Evolutionary conservation across 2,113 vertebrate genomes (phyloP).

Genomic region (Datnioides undecimradiatus): DNA sequence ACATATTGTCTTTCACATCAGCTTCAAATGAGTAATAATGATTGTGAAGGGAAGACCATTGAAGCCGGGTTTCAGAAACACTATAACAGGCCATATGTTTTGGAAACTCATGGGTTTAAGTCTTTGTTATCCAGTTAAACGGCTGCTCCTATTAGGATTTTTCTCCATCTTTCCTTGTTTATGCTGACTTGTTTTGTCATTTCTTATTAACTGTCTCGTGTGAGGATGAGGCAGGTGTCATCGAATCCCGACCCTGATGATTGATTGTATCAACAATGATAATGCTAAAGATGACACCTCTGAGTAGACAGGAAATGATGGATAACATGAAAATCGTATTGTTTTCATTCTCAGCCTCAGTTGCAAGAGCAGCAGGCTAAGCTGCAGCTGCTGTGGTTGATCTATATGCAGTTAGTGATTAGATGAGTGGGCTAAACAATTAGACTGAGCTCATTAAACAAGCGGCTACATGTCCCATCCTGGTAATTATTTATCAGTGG

Average conservation of each 20-base stretch:
- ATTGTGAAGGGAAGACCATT: background rate
- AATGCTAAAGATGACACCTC: conserved; percentile 45
- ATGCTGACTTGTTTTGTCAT: conserved; percentile 3
- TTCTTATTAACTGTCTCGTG: conserved; percentile 13
- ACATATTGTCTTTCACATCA: conserved; percentile 2
- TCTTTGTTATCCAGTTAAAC: background rate
- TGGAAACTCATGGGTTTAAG: background rate
- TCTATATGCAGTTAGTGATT: conserved; percentile 42
- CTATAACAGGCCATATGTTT: conserved; percentile 1
- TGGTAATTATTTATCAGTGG: conserved; percentile 29
- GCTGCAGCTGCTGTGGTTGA: conserved; percentile 37
- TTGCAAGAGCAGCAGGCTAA: background rate
- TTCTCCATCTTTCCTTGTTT: conserved; percentile 16
- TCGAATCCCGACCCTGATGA: conserved; percentile 19
- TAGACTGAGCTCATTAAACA: conserved; percentile 58
- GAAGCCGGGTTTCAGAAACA: conserved; percentile 3
- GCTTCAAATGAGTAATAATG: conserved; percentile 9
- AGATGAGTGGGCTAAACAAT: conserved; percentile 55
- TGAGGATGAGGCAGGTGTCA: conserved; percentile 39
- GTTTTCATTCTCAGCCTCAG: background rate
- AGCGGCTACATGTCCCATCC: conserved; percentile 16
- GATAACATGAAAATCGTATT: conserved; percentile 29
- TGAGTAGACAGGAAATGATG: conserved; percentile 30
- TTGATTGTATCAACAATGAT: conserved; percentile 45
- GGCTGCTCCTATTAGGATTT: background rate